Base-by-base conservation (phyloP, 92 coral and sea anemone species). In the Porites divaricata region DNA sequence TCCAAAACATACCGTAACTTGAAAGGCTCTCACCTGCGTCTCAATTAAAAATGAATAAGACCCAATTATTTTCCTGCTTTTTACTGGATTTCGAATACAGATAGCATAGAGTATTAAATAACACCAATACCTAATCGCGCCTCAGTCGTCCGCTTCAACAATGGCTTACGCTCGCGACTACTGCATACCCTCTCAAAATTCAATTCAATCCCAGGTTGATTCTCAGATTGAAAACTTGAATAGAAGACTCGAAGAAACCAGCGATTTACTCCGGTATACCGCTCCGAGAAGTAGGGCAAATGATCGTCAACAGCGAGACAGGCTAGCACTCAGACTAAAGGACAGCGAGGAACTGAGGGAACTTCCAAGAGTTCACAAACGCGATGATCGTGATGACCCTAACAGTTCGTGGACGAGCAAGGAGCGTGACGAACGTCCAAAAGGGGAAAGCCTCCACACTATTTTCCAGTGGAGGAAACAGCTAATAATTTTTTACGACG, bases 391-490 rank as follows among this genome's bases (percentile, higher is more conserved):
- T 9, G 56, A 63, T 9, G 28, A 22, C 14, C 17, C 41, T 22
- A 45, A 1, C 45, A 16, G 61, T 14, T 22, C 72, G 14, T 25
- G 45, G 45, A 35, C 48, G 71, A 49, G 10, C 62, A 82, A 61
- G 19, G 64, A 23, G 24, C 78, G 52, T 19, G 64, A 22, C 10
- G 23, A 72, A 35, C 21, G 49, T 15, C 50, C 53, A 8, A 49
- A 51, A 49, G 25, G 11, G 2, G 86, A 72, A 9, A 81, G 24
- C 64, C 61, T 82, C n/a, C 86, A 63, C 26, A 72, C 78, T 8
- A 72, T 82, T 50, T 50, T 73, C 13, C 62, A 94, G 17, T 94
- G 98, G 98, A 89, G 95, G 22, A 87, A 90, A 15, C 90, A 94
- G 62, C 73, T 94, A 12, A 90, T 88, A 76, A 73, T 88, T 77